Conservation (phyloP, 2,797 vertebrate species). For the Notoglanidium macrostoma region DNA sequence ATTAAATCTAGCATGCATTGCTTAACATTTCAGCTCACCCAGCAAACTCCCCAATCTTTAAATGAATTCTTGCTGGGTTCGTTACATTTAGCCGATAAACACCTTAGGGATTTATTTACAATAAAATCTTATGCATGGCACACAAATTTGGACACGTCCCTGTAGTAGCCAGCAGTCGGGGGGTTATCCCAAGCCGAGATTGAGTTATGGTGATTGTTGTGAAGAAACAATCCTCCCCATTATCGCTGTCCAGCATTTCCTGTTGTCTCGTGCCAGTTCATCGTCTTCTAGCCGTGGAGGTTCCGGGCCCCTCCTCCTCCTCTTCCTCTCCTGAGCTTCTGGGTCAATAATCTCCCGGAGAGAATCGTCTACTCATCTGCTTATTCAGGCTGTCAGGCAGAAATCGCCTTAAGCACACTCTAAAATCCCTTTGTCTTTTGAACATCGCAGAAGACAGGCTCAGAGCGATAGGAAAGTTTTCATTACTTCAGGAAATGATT, state of each 20-base stretch:
- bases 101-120: not conserved
- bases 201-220: slow-evolving; percentile 35
- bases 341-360: slow-evolving; percentile 74
- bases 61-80: not conserved
- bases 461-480: not conserved
- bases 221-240: slow-evolving; percentile 36
- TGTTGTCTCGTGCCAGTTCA: slow-evolving; percentile 58
- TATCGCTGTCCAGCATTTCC: slow-evolving; percentile 54
- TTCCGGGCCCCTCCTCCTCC: slow-evolving; percentile 66
- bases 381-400: slow-evolving; percentile 61
- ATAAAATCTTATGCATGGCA: not conserved
- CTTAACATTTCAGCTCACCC: slow-evolving; percentile 26
- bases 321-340: slow-evolving; percentile 68
- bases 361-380: slow-evolving; percentile 69
- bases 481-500: slow-evolving; percentile 4
- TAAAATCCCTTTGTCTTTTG: slow-evolving; percentile 59
- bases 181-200: slow-evolving; percentile 29
- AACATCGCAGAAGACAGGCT: slow-evolving; percentile 32
- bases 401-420: slow-evolving; percentile 59
- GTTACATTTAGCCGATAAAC: not conserved
- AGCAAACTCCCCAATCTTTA: slow-evolving; percentile 9
- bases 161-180: slow-evolving; percentile 2
- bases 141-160: not conserved
- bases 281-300: slow-evolving; percentile 52
- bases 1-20: slow-evolving; percentile 25